These are phyloP conservation scores for Atethmia centrago DNA, from an alignment of 2,888 invertebrate species.

Conservation along the genomic window DNA sequence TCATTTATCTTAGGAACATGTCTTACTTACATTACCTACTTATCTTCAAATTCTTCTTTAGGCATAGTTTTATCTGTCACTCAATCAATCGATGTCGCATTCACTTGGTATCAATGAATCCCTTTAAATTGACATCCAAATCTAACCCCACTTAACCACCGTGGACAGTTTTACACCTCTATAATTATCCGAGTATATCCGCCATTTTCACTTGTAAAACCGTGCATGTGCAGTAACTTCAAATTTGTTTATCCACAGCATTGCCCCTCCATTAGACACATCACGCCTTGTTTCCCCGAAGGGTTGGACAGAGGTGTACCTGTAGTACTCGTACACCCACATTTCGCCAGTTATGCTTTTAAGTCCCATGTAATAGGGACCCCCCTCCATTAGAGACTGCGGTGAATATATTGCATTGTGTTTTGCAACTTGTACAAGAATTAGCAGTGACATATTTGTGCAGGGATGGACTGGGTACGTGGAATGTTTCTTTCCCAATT, in stretches of 20 bases:
- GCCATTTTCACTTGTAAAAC: not conserved
- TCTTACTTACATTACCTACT: no score
- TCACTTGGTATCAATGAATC: not conserved
- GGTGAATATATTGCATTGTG: slow-evolving; percentile 74
- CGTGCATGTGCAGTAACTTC: not conserved
- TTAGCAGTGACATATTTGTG: slow-evolving; percentile 27
- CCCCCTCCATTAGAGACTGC: slow-evolving; percentile 66
- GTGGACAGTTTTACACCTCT: not conserved
- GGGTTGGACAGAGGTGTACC: no score
- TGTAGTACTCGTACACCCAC: no score
- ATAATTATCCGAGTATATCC: slow-evolving; percentile 3
- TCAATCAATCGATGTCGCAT: not conserved
- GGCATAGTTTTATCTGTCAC: no score
- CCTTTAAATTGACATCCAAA: slow-evolving; percentile 6
- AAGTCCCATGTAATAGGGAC: no score
- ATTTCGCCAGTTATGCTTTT: no score
- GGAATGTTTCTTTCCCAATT: not conserved
- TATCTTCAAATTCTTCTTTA: no score
- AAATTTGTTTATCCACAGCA: slow-evolving; percentile 43
- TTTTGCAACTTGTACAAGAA: slow-evolving; percentile 29
- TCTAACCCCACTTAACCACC: not conserved
- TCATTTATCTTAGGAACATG: no score
- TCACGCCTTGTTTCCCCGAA: no score
- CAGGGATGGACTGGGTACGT: slow-evolving; percentile 27
- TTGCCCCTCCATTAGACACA: slow-evolving; percentile 67